Evolutionary conservation across 2,797 vertebrate genomes (phyloP).

Genomic region (Hippoglossus hippoglossus): DNA sequence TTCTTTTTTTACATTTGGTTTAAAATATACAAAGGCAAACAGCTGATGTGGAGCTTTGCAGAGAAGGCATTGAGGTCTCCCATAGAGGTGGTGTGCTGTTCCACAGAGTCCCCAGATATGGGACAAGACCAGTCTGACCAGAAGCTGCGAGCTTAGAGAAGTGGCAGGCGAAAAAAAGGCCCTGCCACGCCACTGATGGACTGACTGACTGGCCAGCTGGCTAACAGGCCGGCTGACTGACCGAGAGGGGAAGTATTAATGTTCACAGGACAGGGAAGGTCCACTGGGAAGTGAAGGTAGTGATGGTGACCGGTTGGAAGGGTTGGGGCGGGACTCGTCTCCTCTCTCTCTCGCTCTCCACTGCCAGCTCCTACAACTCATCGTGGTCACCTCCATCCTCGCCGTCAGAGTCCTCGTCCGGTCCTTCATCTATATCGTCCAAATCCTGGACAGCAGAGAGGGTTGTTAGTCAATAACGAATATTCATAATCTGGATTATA

Average conservation of each 20-base stretch:
- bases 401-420: conserved; percentile 86
- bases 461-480: not conserved
- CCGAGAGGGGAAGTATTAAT: conserved; percentile 75
- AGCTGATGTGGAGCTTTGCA: conserved; percentile 67
- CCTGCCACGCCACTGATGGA: conserved; percentile 49
- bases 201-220: conserved; percentile 31
- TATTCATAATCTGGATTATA: not conserved
- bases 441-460: conserved; percentile 81
- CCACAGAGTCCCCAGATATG: conserved; percentile 50
- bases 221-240: conserved; percentile 27
- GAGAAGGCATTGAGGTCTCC: conserved; percentile 72
- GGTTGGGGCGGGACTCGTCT: conserved; percentile 75
- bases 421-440: conserved; percentile 84
- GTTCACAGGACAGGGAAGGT: conserved; percentile 74
- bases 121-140: conserved; percentile 67
- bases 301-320: conserved; percentile 75
- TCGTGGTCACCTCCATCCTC: conserved; percentile 91
- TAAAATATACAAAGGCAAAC: conserved; percentile 72
- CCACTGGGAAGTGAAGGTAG: conserved; percentile 72
- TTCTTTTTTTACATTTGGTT: conserved; percentile 68
- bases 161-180: conserved; percentile 36
- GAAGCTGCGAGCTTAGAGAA: conserved; percentile 54
- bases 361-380: conserved; percentile 88
- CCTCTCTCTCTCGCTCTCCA: conserved; percentile 52
- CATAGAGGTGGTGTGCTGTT: conserved; percentile 60